These are phyloP conservation scores for Chunga burmeisteri DNA, from an alignment of 2,113 vertebrate species.

Conservation along the genomic window DNA sequence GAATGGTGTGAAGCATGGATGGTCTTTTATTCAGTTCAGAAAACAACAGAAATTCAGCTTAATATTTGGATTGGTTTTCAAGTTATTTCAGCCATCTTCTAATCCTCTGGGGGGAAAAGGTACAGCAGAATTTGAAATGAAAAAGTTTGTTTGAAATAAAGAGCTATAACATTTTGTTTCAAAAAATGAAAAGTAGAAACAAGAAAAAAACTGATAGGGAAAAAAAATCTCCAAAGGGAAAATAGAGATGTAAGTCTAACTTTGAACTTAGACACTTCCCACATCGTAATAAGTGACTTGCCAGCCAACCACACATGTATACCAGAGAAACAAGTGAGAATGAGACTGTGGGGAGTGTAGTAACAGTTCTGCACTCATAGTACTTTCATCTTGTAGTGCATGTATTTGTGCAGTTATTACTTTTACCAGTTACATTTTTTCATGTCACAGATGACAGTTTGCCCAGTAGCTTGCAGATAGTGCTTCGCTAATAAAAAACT, in stretches of 20 bases:
- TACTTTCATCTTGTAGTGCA: neutral
- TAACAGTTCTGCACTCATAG: conserved; percentile 12
- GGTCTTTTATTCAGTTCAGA: neutral
- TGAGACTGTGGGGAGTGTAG: conserved; percentile 47
- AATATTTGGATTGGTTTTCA: conserved; percentile 42
- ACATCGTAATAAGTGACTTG: conserved; percentile 39
- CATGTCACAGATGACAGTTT: neutral
- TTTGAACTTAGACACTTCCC: conserved; percentile 48
- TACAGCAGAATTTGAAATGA: conserved; percentile 27
- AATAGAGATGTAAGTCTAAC: neutral
- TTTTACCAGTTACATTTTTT: conserved; percentile 5
- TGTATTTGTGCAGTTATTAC: neutral
- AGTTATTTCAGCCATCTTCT: conserved; percentile 20
- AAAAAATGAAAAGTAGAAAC: neutral
- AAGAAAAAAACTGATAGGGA: neutral
- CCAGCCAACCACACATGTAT: conserved; percentile 5
- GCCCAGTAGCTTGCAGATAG: neutral
- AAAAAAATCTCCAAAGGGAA: conserved; percentile 11
- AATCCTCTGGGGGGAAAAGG: neutral
- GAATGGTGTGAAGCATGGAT: neutral
- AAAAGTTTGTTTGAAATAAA: conserved; percentile 40
- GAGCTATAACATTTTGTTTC: neutral
- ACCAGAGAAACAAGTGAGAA: conserved; percentile 60
- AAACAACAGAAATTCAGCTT: neutral
- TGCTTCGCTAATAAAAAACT: neutral